Percentiles rank a stretch among this genome's conserved stretches.
Evolutionary conservation across 2,888 invertebrate species (phyloP).

Genomic region (Myopa testacea): DNA sequence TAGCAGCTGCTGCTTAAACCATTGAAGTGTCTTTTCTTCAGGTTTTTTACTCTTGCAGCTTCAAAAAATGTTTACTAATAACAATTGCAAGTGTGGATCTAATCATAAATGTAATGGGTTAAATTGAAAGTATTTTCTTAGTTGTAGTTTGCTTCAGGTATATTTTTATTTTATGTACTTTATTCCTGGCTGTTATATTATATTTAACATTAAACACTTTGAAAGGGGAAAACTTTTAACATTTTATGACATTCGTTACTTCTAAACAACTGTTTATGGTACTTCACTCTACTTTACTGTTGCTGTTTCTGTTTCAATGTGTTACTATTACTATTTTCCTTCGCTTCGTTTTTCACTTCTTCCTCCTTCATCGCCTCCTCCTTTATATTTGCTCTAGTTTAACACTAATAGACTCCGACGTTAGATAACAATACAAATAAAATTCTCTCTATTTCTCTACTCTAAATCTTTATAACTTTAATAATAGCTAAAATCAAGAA

Average conservation of each 20-base stretch:
- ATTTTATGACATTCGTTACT: conserved; percentile 46
- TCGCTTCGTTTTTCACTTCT: conserved; percentile 45
- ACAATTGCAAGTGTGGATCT: conserved; percentile 27
- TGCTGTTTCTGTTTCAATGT: conserved; percentile 9
- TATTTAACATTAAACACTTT: conserved; percentile 35
- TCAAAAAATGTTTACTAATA: conserved; percentile 28
- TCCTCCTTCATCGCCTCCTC: conserved; percentile 35
- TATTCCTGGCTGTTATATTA: neutral
- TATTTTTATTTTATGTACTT: conserved; percentile 15
- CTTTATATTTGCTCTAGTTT: conserved; percentile 50
- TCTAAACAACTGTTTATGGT: too few relatives aligned
- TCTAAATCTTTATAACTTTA: neutral
- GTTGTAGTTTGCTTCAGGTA: conserved; percentile 9
- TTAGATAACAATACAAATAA: conserved; percentile 53
- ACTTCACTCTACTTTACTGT: conserved; percentile 22
- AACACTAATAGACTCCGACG: conserved; percentile 62
- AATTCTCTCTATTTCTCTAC: conserved; percentile 26
- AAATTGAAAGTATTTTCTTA: conserved; percentile 30
- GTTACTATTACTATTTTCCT: conserved; percentile 34
- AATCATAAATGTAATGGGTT: conserved; percentile 1
- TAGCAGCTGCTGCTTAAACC: too few relatives aligned
- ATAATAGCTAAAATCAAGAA: neutral
- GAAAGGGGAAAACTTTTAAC: conserved; percentile 29
- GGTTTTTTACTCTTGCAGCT: neutral
- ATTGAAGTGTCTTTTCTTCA: too few relatives aligned